Base-by-base conservation (phyloP, 2,797 vertebrate species). In the Ciconia nigra region DNA sequence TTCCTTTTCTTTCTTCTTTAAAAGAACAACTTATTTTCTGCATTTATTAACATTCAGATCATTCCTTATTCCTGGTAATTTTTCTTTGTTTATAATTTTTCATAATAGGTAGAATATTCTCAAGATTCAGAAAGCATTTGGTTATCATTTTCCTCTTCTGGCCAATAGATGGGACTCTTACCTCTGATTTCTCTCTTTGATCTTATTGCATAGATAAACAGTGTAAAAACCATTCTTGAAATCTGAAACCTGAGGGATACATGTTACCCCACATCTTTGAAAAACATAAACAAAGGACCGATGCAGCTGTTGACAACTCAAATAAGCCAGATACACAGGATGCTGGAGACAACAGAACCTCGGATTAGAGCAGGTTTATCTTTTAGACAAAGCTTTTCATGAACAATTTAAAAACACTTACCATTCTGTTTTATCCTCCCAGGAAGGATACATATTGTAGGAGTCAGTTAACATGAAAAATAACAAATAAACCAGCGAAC, bases 131-230 rank as follows among this genome's bases (percentile, higher is more conserved):
- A 84, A 84, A 76, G 11, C 8, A 28, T 72, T 92, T 79, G 29
- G 2, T 65, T 95, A 63, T 84, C 7, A 13, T 82, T 58, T 95
- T 92, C 69, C 62, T 89, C 42, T 71, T 91, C 49, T 82, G 86
- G 42, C 93, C 94, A 94, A 89, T 76, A 96, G 96, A 62, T 94
- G 95, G 92, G 73, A 90, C 93, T 95, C 95, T 96, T 84, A 62
- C 66, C 49, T 87, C 80, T 90, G 54, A 28, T 82, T 88, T 84
- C 18, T 72, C n/a, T 83, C 58, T 91, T 85, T 89, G 69, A 83
- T 90, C 49, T 61, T 20, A 58, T 51, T 5, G 1, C 15, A 37
- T 41, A 59, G 42, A 70, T 51, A 79, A 84, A 71, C 10, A 76
- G 28, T 59, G 58, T 15, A 79, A 82, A 94, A 66, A 4, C 1